Evolutionary conservation across 2,888 invertebrate species (phyloP), one percentile per base, ranked within the genome.

Genomic region (Euphydryas editha): DNA sequence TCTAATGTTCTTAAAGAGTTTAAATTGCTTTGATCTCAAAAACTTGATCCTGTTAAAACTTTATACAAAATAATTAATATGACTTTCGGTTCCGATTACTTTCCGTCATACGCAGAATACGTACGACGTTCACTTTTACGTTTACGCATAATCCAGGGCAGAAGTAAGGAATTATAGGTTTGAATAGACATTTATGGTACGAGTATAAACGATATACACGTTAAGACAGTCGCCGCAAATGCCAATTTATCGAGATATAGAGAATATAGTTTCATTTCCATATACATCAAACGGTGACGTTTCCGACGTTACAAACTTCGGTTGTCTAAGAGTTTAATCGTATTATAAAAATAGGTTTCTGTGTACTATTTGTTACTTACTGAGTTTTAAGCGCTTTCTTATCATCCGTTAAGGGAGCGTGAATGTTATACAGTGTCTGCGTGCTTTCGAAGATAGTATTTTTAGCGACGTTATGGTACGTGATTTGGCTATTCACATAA

Each of bases 21-120:
- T 59, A 71, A 65, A 20, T 55, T 76, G 0, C 51, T 78, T 1
- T 78, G 76, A 39, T 73, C 75, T 0, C 57, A 59, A 13, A 69
- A 61, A 21, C 17, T 72, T 8, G 74, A 78, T 56, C 44, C 66
- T 10, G 74, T 76, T 0, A 70, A 60, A 51, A 71, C 76, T 36
- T 39, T 76, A 10, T 74, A 37, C 36, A 73, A 75, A 0, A 69
- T 72, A 6, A 73, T 76, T 75, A 67, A 57, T 54, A 70, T 72
- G 0, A 72, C 64, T n/a, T n/a, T n/a, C n/a, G n/a, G n/a, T 0
- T 78, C 78, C 0, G 71, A 74, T 30, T 70, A 65, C 4, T 78
- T 67, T 51, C 0, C 58, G 0, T 71, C 76, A 0, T 80, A 78
- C 24, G 74, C 77, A 0, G 78, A 79, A 24, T 79, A 79, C 36